Conservation (phyloP, 2,113 vertebrate genomes). For the Cyrtonyx montezumae region DNA sequence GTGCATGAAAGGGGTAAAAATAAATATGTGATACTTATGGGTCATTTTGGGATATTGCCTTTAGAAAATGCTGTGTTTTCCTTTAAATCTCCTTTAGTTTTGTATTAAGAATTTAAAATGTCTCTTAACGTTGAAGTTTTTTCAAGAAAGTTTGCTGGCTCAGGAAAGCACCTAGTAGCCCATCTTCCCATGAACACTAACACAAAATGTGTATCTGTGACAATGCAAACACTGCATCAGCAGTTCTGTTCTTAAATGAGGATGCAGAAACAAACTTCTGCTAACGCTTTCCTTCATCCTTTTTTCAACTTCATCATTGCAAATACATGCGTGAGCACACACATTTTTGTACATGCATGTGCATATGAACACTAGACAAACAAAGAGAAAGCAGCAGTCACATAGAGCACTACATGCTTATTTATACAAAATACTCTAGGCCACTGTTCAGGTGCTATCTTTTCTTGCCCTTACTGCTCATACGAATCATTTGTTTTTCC, state of each 20-base stretch:
- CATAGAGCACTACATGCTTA: background rate
- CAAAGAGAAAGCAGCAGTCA: background rate
- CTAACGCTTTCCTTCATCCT: background rate
- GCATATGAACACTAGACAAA: background rate
- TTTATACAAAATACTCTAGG: background rate
- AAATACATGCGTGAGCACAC: rapidly evolving
- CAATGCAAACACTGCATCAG: background rate
- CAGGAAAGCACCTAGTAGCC: background rate
- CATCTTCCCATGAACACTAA: background rate
- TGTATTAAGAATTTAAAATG: background rate
- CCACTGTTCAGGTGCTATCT: background rate
- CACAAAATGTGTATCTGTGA: background rate
- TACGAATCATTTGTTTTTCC: background rate
- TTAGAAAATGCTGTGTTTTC: background rate
- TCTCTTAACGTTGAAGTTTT: background rate
- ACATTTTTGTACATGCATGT: background rate
- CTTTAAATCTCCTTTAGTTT: background rate
- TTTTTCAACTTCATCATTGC: background rate
- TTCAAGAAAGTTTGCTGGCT: background rate
- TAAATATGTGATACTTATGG: background rate
- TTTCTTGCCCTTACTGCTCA: background rate
- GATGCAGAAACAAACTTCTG: background rate
- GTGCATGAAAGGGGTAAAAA: background rate
- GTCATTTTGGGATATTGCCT: background rate
- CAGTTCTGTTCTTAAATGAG: background rate